phyloP scores from a whole-genome alignment of 1,140 invertebrate genomes.

The Halesus radiatus region DNA sequence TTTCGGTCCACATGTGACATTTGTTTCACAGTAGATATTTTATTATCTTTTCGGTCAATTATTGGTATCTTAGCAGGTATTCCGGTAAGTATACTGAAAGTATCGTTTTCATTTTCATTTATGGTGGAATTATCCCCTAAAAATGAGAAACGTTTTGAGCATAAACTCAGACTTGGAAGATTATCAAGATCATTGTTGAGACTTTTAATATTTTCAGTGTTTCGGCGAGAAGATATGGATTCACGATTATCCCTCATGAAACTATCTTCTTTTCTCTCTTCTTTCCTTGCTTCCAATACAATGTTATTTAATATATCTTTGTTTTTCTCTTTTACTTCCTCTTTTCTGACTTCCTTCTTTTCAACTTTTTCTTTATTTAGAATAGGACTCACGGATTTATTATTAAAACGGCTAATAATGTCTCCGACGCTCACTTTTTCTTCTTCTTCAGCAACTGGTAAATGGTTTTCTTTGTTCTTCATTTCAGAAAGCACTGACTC shows the following conservation, averaged over 20 bases:
- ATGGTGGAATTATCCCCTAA: slow-evolving; percentile 43
- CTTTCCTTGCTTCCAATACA: too few species aligned
- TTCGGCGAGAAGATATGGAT: slow-evolving; percentile 23
- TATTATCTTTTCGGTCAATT: slow-evolving; percentile 39
- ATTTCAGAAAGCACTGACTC: slow-evolving; percentile 37
- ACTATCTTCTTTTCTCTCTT: background rate
- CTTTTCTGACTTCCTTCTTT: background rate
- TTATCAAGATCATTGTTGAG: slow-evolving; percentile 51
- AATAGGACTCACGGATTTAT: background rate
- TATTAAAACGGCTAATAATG: background rate
- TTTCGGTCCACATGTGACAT: background rate
- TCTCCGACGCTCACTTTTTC: background rate
- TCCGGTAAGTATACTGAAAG: slow-evolving; percentile 46
- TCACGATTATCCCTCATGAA: slow-evolving; percentile 37
- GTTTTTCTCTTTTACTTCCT: too few species aligned
- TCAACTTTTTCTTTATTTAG: background rate
- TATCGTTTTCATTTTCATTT: slow-evolving; percentile 50
- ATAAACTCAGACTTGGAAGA: slow-evolving; percentile 52
- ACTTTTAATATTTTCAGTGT: slow-evolving; percentile 49
- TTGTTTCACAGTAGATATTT: background rate
- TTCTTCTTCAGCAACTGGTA: slow-evolving; percentile 4
- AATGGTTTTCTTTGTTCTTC: slow-evolving; percentile 25
- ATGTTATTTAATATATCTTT: too few species aligned
- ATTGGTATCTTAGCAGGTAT: slow-evolving; percentile 52
- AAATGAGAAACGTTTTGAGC: slow-evolving; percentile 55